phyloP scores from a whole-genome alignment of 2,888 invertebrate species.

The Abrostola tripartita region DNA sequence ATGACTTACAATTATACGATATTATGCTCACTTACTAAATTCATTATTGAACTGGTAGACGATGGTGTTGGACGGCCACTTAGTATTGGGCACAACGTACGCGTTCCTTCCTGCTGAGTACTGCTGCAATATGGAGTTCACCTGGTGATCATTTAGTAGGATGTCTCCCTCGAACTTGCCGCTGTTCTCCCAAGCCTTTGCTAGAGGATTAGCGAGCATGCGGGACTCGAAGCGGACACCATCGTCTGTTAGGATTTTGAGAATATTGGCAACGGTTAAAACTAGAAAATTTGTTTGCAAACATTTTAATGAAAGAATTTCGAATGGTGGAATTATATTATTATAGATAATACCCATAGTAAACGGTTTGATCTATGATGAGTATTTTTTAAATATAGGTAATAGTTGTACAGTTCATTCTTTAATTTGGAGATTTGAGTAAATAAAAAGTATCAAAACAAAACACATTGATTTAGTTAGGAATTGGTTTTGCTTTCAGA shows the following conservation, averaged over 20 bases:
- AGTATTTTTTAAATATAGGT: too few relatives aligned
- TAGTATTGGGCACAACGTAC: constrained; percentile 63
- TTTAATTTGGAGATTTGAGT: too few relatives aligned
- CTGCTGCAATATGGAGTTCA: constrained; percentile 61
- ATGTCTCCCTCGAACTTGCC: constrained; percentile 75
- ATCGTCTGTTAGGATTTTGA: constrained; percentile 38
- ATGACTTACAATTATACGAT: not conserved
- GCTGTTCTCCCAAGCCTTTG: constrained; percentile 67
- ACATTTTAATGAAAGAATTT: too few relatives aligned
- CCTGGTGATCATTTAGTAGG: constrained; percentile 64
- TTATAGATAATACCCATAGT: too few relatives aligned
- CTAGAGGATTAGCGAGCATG: constrained; percentile 44
- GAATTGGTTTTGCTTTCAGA: too few relatives aligned
- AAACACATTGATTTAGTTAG: too few relatives aligned
- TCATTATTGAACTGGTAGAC: constrained; percentile 64
- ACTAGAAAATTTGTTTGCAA: too few relatives aligned
- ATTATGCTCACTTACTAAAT: constrained; percentile 53
- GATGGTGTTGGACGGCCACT: constrained; percentile 65
- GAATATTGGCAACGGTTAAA: too few relatives aligned
- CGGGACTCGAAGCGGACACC: constrained; percentile 57
- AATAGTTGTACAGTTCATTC: too few relatives aligned
- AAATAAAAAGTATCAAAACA: too few relatives aligned
- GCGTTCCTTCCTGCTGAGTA: constrained; percentile 64
- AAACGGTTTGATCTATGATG: too few relatives aligned
- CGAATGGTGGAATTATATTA: too few relatives aligned